Percentiles rank a stretch among this genome's conserved stretches.
phyloP scores from a whole-genome alignment of 2,113 vertebrate genomes.

The Scytalopus superciliaris region DNA sequence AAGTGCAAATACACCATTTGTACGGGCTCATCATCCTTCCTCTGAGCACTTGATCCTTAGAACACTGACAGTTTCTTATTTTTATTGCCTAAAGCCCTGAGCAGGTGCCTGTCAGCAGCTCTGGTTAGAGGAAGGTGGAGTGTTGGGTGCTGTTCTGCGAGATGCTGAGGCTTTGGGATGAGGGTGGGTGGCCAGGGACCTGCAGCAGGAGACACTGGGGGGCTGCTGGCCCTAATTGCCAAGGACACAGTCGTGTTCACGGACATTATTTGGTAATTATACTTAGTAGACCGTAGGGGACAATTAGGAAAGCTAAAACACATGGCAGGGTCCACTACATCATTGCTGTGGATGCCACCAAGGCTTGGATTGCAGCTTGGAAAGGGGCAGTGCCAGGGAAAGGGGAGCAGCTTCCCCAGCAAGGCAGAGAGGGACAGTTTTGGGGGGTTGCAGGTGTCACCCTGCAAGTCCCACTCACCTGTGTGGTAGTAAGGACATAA shows the following conservation, averaged over 20 bases:
- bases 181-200: neutral
- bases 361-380: neutral
- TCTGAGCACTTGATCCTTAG: neutral
- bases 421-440: neutral
- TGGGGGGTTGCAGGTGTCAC: neutral
- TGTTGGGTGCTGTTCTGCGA: neutral
- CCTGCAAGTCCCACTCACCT: accelerated
- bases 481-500: neutral
- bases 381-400: neutral
- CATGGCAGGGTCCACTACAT: neutral
- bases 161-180: neutral
- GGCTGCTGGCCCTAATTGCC: neutral
- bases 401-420: neutral
- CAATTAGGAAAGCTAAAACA: neutral
- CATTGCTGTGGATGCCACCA: neutral
- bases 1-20: neutral
- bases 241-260: neutral
- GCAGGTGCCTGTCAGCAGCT: neutral
- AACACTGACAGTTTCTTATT: neutral
- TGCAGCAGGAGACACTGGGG: neutral
- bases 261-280: neutral
- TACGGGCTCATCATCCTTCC: neutral
- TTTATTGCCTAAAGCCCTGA: neutral
- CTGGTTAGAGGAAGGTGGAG: neutral
- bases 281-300: neutral